Evolutionary conservation across 2,113 vertebrate species (phyloP).

Genomic region (Abramis brama): DNA sequence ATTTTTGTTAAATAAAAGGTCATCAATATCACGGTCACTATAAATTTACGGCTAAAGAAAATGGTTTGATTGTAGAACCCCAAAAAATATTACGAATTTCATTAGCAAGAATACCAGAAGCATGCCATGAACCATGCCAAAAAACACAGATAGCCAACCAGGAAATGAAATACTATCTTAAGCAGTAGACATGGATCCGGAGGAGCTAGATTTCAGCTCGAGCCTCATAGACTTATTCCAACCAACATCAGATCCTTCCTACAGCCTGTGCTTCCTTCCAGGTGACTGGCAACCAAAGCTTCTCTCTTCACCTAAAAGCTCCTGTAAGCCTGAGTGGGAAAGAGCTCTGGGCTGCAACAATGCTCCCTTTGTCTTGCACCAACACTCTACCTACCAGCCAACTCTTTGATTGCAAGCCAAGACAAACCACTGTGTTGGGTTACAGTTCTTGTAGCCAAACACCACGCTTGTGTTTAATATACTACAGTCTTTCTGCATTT

Average conservation of each 20-base stretch:
- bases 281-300: constrained; percentile 73
- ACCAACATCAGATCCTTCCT: constrained; percentile 39
- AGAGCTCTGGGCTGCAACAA: constrained; percentile 81
- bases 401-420: constrained; percentile 86
- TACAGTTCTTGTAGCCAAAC: constrained; percentile 86
- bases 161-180: constrained; percentile 38
- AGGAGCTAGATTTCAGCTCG: not conserved
- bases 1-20: not conserved
- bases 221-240: constrained; percentile 33
- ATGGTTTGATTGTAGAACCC: not conserved
- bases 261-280: constrained; percentile 63
- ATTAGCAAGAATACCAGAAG: not conserved
- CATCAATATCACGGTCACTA: not conserved
- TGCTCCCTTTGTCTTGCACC: constrained; percentile 82
- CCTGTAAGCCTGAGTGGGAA: constrained; percentile 70
- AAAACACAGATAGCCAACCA: constrained; percentile 16
- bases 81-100: not conserved
- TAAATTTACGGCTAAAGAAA: not conserved
- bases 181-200: constrained; percentile 22
- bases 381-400: constrained; percentile 80
- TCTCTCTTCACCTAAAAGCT: constrained; percentile 65
- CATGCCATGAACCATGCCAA: not conserved
- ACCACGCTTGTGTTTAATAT: constrained; percentile 87
- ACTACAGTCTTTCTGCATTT: constrained; percentile 80
- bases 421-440: constrained; percentile 84